These are phyloP conservation scores for Hoplias malabaricus DNA, from an alignment of 2,113 vertebrate species.

Conservation along the genomic window DNA sequence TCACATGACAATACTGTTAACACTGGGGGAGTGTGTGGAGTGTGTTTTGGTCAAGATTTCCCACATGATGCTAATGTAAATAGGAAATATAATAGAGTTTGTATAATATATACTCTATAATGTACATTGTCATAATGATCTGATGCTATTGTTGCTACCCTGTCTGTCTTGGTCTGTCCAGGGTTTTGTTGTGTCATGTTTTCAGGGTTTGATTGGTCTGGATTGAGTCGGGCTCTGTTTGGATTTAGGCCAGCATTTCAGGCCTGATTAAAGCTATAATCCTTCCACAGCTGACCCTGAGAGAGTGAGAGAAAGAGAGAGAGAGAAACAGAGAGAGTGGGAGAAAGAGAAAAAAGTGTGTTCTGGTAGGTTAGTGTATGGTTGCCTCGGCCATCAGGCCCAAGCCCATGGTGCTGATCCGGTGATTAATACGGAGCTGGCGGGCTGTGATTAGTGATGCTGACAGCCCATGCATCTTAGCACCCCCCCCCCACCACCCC, in stretches of 20 bases:
- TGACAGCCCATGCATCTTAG: conserved; percentile 69
- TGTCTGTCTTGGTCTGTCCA: no score
- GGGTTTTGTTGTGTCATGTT: no score
- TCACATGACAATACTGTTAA: no score
- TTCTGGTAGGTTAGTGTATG: conserved; percentile 30
- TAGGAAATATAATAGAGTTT: no score
- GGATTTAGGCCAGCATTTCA: neutral
- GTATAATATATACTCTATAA: no score
- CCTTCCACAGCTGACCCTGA: neutral
- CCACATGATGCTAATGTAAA: no score
- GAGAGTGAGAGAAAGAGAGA: neutral
- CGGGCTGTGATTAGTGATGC: conserved; percentile 65
- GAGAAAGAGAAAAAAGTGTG: neutral
- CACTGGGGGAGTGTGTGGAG: no score
- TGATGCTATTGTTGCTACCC: no score
- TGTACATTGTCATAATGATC: no score
- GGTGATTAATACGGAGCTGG: conserved; percentile 59
- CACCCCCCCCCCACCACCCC: conserved; percentile 14
- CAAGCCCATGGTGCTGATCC: conserved; percentile 54
- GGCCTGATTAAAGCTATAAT: neutral
- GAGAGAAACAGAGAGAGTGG: neutral
- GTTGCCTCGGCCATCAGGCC: conserved; percentile 48
- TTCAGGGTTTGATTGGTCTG: neutral
- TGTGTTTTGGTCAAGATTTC: no score
- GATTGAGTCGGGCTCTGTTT: neutral